Evolutionary conservation across 1,140 invertebrate species (phyloP).

Genomic region (Heliothis virescens): DNA sequence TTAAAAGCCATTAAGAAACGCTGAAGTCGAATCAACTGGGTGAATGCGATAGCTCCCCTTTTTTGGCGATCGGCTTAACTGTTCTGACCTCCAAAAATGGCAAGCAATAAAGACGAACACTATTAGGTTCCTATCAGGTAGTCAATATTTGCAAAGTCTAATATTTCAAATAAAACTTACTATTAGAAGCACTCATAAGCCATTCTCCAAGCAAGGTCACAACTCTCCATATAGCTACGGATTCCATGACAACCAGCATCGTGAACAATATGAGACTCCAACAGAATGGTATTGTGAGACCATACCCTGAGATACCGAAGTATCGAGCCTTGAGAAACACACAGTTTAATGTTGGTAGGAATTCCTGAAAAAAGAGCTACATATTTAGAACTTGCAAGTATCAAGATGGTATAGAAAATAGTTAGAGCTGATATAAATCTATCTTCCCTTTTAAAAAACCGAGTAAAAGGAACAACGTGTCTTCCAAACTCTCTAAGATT

Average conservation of each 20-base stretch:
- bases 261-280: constrained; percentile 52
- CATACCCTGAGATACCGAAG: constrained; percentile 54
- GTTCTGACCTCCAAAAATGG: no score
- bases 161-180: not conserved
- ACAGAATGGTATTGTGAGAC: constrained; percentile 26
- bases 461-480: no score
- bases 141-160: not conserved
- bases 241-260: constrained; percentile 50
- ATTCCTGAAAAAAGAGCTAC: constrained; percentile 51
- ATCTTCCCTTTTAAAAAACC: no score
- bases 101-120: not conserved
- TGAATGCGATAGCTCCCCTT: no score
- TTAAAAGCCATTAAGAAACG: no score
- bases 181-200: constrained; percentile 42
- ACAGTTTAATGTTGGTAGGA: constrained; percentile 50
- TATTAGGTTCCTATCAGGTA: no score
- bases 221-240: constrained; percentile 58
- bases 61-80: no score
- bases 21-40: no score
- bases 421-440: no score
- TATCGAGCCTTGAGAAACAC: constrained; percentile 51
- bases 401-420: no score
- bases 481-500: no score
- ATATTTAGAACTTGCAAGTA: not conserved
- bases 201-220: constrained; percentile 53